Evolutionary conservation across 2,113 vertebrate genomes (phyloP).

Genomic region (Climacteris rufus): DNA sequence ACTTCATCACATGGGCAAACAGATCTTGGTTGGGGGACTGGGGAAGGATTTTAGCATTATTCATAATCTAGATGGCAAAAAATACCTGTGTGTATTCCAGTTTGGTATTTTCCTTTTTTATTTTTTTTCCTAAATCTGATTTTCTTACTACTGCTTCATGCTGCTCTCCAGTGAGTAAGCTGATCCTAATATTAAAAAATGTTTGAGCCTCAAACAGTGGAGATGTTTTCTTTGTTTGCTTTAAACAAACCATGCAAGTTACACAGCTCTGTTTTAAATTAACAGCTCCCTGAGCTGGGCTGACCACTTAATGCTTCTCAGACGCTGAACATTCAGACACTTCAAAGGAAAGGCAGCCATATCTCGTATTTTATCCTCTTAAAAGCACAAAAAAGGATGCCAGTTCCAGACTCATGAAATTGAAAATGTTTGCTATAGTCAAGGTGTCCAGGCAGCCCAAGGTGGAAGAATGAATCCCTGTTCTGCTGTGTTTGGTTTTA

Average conservation of each 20-base stretch:
- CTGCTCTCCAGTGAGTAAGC: neutral
- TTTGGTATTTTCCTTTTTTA: neutral
- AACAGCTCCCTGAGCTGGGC: neutral
- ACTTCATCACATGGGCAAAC: neutral
- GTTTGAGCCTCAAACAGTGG: neutral
- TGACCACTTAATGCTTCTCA: neutral
- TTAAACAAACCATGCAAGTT: neutral
- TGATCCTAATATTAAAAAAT: neutral
- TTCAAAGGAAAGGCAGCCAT: neutral
- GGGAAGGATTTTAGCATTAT: neutral
- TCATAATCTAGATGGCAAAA: neutral
- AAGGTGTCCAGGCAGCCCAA: neutral
- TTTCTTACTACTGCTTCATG: neutral
- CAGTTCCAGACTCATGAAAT: neutral
- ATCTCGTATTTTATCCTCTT: neutral
- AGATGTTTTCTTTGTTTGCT: neutral
- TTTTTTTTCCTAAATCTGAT: neutral
- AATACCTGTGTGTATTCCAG: neutral
- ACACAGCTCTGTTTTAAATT: slow-evolving; percentile 22
- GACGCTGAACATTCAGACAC: neutral
- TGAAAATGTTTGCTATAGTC: neutral
- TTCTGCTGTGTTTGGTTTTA: neutral
- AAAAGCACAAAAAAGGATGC: neutral
- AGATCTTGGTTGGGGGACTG: neutral
- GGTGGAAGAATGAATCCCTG: neutral